A percentile compares a stretch with the other conserved stretches of the same genome.
Evolutionary conservation across 2,113 vertebrate genomes (phyloP).

Genomic region (Oreochromis tanganicae): DNA sequence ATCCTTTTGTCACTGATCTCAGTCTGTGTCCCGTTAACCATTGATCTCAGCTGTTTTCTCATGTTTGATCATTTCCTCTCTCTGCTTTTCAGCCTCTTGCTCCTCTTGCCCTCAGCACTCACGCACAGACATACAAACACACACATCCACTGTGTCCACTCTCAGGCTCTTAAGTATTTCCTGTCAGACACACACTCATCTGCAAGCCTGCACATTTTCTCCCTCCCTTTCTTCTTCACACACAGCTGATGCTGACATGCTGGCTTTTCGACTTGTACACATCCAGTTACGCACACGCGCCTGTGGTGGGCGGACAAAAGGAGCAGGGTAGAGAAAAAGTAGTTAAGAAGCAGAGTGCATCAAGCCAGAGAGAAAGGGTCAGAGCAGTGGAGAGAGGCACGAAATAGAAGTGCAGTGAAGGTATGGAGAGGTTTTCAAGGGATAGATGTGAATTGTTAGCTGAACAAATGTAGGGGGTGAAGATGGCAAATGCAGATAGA

Average conservation of each 20-base stretch:
- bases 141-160: constrained; percentile 3
- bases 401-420: not conserved
- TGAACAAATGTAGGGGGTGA: not conserved
- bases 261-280: constrained; percentile 1
- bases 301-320: not conserved
- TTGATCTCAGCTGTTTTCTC: constrained; percentile 40
- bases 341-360: not conserved
- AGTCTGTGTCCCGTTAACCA: constrained; percentile 18
- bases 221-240: not conserved
- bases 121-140: not conserved
- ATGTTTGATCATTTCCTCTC: constrained; percentile 22
- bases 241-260: constrained; percentile 40
- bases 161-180: constrained; percentile 17
- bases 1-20: constrained; percentile 38
- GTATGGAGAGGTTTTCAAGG: not conserved
- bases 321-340: not conserved
- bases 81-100: not conserved
- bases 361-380: not conserved
- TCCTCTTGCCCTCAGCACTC: not conserved
- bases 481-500: not conserved
- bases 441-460: not conserved
- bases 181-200: constrained; percentile 20
- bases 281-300: not conserved
- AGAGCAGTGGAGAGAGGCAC: not conserved
- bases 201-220: not conserved